These are phyloP conservation scores for Prietella phreatophila DNA, from an alignment of 2,113 vertebrate genomes.

Conservation along the genomic window DNA sequence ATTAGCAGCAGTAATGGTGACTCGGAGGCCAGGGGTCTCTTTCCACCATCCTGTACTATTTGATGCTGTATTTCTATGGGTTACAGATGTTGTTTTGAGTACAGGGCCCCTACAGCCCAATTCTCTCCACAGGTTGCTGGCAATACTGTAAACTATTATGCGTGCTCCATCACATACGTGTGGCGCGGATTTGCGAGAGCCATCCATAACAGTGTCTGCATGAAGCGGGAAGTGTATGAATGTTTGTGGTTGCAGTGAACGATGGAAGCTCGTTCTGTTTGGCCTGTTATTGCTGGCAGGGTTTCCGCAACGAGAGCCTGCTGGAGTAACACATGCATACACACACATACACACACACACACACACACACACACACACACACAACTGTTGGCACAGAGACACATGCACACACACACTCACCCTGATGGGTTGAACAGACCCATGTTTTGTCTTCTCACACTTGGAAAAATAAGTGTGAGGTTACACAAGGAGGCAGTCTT, in stretches of 20 bases:
- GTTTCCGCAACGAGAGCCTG: constrained; percentile 77
- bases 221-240: constrained; percentile 75
- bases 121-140: constrained; percentile 67
- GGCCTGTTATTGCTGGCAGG: constrained; percentile 86
- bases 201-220: constrained; percentile 82
- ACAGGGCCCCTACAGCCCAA: constrained; percentile 43
- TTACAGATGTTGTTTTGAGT: constrained; percentile 55
- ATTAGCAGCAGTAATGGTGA: constrained; percentile 18
- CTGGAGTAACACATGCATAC: constrained; percentile 49
- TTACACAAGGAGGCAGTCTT: constrained; percentile 88
- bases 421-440: constrained; percentile 90
- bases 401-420: constrained; percentile 73
- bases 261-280: constrained; percentile 77
- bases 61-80: constrained; percentile 49
- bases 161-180: constrained; percentile 71
- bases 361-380: constrained; percentile 67
- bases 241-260: constrained; percentile 80
- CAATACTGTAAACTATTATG: constrained; percentile 76
- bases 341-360: constrained; percentile 29
- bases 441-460: constrained; percentile 86
- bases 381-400: constrained; percentile 36
- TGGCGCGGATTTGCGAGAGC: constrained; percentile 77
- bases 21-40: constrained; percentile 1
- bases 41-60: constrained; percentile 23
- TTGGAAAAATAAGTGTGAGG: constrained; percentile 86